These are phyloP conservation scores for Babylonia areolata DNA, from an alignment of 1,140 invertebrate species.

Conservation along the genomic window DNA sequence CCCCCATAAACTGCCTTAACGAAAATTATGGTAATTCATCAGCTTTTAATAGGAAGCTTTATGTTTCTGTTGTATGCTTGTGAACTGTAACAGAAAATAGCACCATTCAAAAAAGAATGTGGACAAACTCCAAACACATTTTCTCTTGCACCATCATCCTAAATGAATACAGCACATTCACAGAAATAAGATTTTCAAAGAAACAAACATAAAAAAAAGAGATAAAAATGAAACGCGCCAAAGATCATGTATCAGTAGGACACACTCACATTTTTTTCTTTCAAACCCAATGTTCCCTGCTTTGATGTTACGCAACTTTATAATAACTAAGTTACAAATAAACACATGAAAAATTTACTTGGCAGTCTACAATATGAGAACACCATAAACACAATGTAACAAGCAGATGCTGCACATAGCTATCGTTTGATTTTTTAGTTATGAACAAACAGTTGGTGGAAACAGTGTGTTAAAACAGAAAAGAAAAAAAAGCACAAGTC, in stretches of 20 bases:
- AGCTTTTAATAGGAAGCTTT: conserved; percentile 20
- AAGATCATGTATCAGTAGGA: no score
- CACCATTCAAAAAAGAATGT: conserved; percentile 34
- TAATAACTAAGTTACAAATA: no score
- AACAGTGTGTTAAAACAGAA: neutral
- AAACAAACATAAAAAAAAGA: no score
- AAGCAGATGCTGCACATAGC: no score
- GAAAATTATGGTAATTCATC: neutral
- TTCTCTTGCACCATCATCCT: neutral
- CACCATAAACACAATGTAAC: no score
- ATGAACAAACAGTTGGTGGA: neutral
- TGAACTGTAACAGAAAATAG: conserved; percentile 40
- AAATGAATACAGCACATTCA: neutral
- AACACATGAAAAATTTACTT: no score
- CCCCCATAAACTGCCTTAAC: neutral
- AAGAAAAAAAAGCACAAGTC: neutral
- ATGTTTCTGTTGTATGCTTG: conserved; percentile 7
- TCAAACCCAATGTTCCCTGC: no score
- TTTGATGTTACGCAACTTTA: no score
- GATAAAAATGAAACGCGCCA: no score
- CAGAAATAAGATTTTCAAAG: neutral
- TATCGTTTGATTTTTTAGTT: neutral
- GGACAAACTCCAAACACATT: conserved; percentile 12
- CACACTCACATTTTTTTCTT: no score
- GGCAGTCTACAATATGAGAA: no score